Base-by-base conservation (phyloP, 2,113 vertebrate genomes). In the Chloroceryle aenea region DNA sequence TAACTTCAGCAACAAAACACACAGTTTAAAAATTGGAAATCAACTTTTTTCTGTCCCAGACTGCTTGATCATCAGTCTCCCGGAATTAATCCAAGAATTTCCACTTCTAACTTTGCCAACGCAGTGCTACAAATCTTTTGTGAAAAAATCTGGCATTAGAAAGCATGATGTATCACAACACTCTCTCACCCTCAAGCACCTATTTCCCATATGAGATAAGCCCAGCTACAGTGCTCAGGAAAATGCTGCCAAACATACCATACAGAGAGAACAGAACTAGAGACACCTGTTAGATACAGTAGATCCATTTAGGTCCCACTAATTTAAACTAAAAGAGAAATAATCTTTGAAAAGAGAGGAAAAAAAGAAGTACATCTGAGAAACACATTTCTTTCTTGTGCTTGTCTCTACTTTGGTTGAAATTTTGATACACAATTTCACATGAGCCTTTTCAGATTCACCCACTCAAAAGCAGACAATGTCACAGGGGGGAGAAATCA, bases 61-160 rank as follows among this genome's bases (percentile, higher is more conserved):
- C 56, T 95, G 95, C 92, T 93, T 90, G 90, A 93, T 96, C 96
- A 96, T 96, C 96, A 90, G 79, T 93, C 92, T 95, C 64, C 40
- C 9, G 9, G 88, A 94, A 96, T 96, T 96, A 93, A 94, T 95
- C 88, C 21, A 95, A 89, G 90, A 96, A 94, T 81, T 96, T 93
- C 64, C 61, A 96, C 69, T 90, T 90, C 73, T 53, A 92, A 34
- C 73, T 90, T 90, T 96, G 93, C 86, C 95, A 96, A 87, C 85
- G 64, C 9, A 53, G n/a, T 58, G 85, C 88, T 93, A 92, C 95
- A 95, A 91, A 95, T 93, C 92, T 95, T 92, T 84, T 78, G 67
- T 73, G 93, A 89, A 93, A 88, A 89, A 90, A 93, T 62, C 26
- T 89, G 84, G 86, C 80, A 64, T 78, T 78, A 61, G 93, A 96